Conservation (phyloP, 2,113 vertebrate genomes). For the Tinamus guttatus region DNA sequence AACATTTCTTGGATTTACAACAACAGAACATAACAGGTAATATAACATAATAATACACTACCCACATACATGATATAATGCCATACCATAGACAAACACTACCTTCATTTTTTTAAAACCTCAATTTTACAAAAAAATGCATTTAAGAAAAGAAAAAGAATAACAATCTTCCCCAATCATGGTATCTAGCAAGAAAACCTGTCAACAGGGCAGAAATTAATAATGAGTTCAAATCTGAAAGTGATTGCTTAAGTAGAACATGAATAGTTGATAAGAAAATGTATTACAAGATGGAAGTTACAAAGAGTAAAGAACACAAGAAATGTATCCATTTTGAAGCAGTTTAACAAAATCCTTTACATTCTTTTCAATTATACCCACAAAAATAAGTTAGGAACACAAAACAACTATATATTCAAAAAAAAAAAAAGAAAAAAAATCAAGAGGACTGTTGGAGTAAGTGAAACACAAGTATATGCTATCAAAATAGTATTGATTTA, state of each 20-base stretch:
- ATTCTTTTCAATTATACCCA: conserved; percentile 55
- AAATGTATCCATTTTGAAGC: conserved; percentile 44
- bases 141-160: not conserved
- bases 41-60: not conserved
- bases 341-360: conserved; percentile 40
- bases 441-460: not conserved
- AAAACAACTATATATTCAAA: not conserved
- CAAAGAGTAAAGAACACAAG: conserved; percentile 6
- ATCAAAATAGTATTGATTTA: conserved; percentile 2
- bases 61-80: not conserved
- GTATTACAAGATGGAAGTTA: not conserved
- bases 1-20: not conserved
- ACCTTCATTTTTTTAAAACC: not conserved
- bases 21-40: not conserved
- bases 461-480: conserved; percentile 1
- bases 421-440: too few species aligned
- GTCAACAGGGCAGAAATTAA: not conserved
- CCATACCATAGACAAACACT: not conserved
- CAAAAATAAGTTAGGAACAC: conserved; percentile 62
- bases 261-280: not conserved
- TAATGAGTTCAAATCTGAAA: not conserved
- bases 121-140: not conserved
- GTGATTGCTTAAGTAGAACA: not conserved
- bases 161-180: not conserved
- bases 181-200: not conserved